Conservation (phyloP, 1,140 invertebrate species). For the Drosophila guanche region DNA sequence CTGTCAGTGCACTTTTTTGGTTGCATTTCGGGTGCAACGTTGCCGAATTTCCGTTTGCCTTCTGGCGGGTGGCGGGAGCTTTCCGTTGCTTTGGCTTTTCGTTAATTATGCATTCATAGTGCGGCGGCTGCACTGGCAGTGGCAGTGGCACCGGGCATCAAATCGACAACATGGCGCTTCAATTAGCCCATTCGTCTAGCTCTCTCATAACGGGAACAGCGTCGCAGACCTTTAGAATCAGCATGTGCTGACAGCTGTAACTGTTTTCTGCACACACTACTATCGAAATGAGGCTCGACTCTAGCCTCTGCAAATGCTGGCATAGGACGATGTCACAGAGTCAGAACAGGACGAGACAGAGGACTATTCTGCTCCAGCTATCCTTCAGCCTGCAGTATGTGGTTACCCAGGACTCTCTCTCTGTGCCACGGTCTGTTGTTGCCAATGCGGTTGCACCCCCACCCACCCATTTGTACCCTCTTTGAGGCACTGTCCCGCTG, state of each 20-base stretch:
- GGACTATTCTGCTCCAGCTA: neutral
- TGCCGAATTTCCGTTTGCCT: constrained; percentile 49
- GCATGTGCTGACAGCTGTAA: constrained; percentile 13
- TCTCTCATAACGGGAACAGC: constrained; percentile 3
- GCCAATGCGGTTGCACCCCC: constrained; percentile 56
- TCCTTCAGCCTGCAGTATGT: constrained; percentile 9
- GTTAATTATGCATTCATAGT: constrained; percentile 75
- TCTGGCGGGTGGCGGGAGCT: neutral
- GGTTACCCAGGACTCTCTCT: constrained; percentile 28
- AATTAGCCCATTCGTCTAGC: constrained; percentile 47
- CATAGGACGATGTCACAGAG: no score
- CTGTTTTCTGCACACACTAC: constrained; percentile 2
- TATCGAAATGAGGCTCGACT: no score
- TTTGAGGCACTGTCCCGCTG: constrained; percentile 24
- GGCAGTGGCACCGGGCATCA: constrained; percentile 22
- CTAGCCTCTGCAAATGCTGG: no score
- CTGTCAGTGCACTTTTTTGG: no score
- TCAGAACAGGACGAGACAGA: no score
- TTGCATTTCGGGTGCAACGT: constrained; percentile 8
- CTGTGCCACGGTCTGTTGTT: constrained; percentile 45
- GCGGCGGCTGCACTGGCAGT: constrained; percentile 15
- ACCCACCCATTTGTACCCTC: constrained; percentile 12
- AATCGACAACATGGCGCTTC: constrained; percentile 69
- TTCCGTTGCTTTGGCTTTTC: no score
- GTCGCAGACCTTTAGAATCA: no score